These are phyloP conservation scores for Drosophila bocqueti DNA, from an alignment of 1,140 invertebrate species.

Conservation along the genomic window DNA sequence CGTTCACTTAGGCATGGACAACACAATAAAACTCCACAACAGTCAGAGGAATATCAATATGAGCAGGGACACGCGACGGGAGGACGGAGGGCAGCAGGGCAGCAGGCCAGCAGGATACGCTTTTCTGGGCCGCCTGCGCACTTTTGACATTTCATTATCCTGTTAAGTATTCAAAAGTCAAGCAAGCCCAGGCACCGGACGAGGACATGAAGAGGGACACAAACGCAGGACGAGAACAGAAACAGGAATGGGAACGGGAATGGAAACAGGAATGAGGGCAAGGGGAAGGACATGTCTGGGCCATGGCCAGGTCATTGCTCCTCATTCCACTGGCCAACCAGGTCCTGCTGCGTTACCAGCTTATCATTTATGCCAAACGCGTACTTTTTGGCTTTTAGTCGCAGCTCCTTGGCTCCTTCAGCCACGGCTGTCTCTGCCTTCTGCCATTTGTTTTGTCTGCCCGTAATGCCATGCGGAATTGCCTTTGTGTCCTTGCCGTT, in stretches of 20 bases:
- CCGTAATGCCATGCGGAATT: constrained; percentile 77
- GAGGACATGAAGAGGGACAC: constrained; percentile 21
- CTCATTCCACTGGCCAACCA: constrained; percentile 4
- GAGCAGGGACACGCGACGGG: background rate
- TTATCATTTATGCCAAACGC: constrained; percentile 82
- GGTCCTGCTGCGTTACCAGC: constrained; percentile 70
- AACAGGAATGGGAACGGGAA: background rate
- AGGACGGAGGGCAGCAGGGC: constrained; percentile 1
- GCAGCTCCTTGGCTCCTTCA: constrained; percentile 18
- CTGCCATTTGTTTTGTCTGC: constrained; percentile 76
- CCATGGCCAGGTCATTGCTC: constrained; percentile 18
- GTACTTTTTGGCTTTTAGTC: constrained; percentile 77
- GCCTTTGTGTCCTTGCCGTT: constrained; percentile 82
- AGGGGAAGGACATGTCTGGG: constrained; percentile 47
- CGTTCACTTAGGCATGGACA: constrained; percentile 79
- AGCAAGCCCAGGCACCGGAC: constrained; percentile 55
- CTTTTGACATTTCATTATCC: constrained; percentile 83
- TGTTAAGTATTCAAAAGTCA: constrained; percentile 84
- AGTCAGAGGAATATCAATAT: constrained; percentile 43
- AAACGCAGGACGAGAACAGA: background rate
- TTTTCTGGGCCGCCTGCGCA: constrained; percentile 68
- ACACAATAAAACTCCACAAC: constrained; percentile 66
- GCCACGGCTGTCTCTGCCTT: background rate
- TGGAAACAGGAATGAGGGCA: background rate
- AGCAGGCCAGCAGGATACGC: constrained; percentile 49